Evolutionary conservation across 2,888 invertebrate species (phyloP).

Genomic region (Diarsia brunnea): DNA sequence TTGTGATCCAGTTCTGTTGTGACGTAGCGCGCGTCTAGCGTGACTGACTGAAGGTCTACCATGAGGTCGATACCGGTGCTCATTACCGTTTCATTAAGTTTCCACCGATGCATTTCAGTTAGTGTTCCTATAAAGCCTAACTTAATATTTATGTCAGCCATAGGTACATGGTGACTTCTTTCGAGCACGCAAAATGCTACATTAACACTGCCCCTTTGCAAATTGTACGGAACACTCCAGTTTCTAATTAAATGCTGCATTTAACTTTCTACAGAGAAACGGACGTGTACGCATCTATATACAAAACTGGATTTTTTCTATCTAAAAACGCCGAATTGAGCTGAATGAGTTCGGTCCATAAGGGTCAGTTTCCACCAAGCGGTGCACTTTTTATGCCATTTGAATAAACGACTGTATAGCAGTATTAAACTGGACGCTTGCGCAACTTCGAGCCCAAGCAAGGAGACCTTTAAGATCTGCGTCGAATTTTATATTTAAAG

Average conservation of each 20-base stretch:
- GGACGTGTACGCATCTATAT: neutral
- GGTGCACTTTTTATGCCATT: neutral
- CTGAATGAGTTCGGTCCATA: neutral
- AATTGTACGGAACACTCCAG: too few relatives aligned
- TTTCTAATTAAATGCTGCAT: neutral
- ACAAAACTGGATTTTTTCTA: neutral
- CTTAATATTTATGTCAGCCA: neutral
- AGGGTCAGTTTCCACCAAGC: neutral
- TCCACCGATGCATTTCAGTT: neutral
- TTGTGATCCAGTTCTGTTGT: slow-evolving; percentile 19
- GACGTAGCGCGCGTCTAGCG: slow-evolving; percentile 20
- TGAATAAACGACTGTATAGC: neutral
- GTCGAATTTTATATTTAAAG: neutral
- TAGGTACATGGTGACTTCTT: too few relatives aligned
- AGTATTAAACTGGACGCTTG: neutral
- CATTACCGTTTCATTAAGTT: neutral
- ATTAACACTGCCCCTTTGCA: too few relatives aligned
- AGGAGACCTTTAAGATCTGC: neutral
- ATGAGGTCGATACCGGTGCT: neutral
- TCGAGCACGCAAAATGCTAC: too few relatives aligned
- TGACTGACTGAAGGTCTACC: slow-evolving; percentile 28
- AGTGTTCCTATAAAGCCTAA: neutral
- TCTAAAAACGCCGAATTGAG: too few relatives aligned
- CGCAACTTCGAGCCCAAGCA: neutral
- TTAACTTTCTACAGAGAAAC: neutral